Evolutionary conservation across 64 coral and sea anemone species (phyloP).

Genomic region (Cladopsammia gracilis): DNA sequence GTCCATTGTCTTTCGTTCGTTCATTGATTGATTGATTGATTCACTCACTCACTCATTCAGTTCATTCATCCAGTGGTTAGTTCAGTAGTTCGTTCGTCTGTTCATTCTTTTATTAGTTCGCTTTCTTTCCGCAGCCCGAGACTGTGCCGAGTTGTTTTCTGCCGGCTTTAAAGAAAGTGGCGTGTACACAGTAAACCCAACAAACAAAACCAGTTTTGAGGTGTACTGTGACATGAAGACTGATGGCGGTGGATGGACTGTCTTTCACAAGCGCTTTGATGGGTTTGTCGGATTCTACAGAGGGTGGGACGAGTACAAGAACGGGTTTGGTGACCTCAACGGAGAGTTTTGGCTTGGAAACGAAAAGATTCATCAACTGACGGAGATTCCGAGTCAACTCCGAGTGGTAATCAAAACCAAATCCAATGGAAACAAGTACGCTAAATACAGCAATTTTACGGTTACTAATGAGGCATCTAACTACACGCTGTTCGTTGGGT

Average conservation of each 20-base stretch:
- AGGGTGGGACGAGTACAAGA: slow-evolving; percentile 4
- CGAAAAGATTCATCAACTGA: slow-evolving; percentile 33
- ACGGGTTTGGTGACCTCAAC: slow-evolving; percentile 14
- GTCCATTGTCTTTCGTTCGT: background rate
- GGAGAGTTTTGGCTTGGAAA: slow-evolving; percentile 33
- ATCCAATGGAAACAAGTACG: background rate
- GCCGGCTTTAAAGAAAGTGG: slow-evolving; percentile 4
- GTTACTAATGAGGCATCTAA: slow-evolving; percentile 17
- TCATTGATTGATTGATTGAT: background rate
- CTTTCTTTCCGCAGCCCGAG: background rate
- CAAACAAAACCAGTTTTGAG: no score
- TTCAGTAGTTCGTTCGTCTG: no score
- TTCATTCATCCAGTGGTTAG: no score
- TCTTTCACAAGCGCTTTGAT: slow-evolving; percentile 14
- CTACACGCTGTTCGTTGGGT: slow-evolving; percentile 39
- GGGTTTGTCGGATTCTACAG: background rate
- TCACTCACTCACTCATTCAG: background rate
- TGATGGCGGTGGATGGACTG: no score
- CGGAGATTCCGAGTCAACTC: slow-evolving; percentile 20
- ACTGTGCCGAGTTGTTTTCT: background rate
- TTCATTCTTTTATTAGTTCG: no score
- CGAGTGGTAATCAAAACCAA: background rate
- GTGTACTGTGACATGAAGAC: no score
- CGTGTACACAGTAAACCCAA: no score
- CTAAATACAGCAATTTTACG: slow-evolving; percentile 57